phyloP scores from a whole-genome alignment of 2,888 invertebrate species.

The Acanthopleura granulata region DNA sequence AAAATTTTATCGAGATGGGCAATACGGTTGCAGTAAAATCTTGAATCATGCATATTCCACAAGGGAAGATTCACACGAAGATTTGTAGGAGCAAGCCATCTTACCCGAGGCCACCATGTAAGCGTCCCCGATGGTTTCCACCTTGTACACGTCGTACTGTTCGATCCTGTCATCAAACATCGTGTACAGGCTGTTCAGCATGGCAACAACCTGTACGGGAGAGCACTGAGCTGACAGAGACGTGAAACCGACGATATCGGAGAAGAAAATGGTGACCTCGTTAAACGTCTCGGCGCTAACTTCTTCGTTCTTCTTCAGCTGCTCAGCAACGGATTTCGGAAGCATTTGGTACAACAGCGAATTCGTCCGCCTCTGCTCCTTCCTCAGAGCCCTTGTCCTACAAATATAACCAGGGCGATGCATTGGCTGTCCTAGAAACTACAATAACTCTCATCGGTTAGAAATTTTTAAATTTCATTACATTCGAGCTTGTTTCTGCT shows the following conservation, averaged over 20 bases:
- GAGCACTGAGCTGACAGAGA: slow-evolving; percentile 55
- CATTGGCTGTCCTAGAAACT: too few species aligned
- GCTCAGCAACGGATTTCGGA: slow-evolving; percentile 62
- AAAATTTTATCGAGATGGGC: too few species aligned
- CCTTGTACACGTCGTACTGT: slow-evolving; percentile 57
- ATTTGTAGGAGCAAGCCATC: too few species aligned
- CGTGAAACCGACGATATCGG: slow-evolving; percentile 62
- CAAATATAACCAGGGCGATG: neutral
- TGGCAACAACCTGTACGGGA: slow-evolving; percentile 56
- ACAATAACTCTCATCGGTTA: too few species aligned
- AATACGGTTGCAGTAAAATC: too few species aligned
- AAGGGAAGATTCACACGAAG: too few species aligned
- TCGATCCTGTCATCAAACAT: slow-evolving; percentile 54
- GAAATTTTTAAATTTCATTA: too few species aligned
- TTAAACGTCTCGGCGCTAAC: slow-evolving; percentile 55
- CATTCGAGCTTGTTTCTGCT: too few species aligned
- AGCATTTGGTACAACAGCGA: slow-evolving; percentile 64
- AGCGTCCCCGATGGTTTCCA: slow-evolving; percentile 60
- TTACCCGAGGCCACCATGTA: slow-evolving; percentile 58
- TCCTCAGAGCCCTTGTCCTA: slow-evolving; percentile 56
- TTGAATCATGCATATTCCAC: too few species aligned
- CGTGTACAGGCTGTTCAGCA: slow-evolving; percentile 55
- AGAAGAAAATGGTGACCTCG: slow-evolving; percentile 60
- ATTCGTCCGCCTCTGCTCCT: slow-evolving; percentile 62
- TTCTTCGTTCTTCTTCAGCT: slow-evolving; percentile 55